These are phyloP conservation scores for Tapirus indicus DNA, from an alignment of 2,797 vertebrate genomes.

Conservation along the genomic window DNA sequence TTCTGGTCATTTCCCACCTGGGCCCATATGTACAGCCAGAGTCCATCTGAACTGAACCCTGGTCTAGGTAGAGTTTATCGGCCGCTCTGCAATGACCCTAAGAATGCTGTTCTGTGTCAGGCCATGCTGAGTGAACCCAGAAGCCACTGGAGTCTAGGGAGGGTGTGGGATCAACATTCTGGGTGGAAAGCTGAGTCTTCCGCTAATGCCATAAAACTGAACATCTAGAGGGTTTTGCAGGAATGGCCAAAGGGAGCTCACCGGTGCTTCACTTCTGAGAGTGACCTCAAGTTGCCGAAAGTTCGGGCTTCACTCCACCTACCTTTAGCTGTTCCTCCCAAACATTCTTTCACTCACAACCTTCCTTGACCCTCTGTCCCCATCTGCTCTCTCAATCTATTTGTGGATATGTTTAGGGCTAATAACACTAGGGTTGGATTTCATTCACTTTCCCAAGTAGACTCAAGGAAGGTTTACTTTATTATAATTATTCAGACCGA, in stretches of 20 bases:
- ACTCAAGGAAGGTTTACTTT: conserved; percentile 13
- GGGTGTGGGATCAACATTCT: neutral
- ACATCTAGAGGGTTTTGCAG: neutral
- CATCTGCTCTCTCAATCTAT: conserved; percentile 84
- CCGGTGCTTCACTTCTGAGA: neutral
- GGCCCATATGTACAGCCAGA: neutral
- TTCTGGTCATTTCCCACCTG: neutral
- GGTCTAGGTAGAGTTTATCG: neutral
- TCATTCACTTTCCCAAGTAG: conserved; percentile 43
- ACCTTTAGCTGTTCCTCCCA: neutral
- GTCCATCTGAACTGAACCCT: neutral
- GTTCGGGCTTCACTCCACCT: conserved; percentile 32
- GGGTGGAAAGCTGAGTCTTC: neutral
- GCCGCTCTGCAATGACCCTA: neutral
- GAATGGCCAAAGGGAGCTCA: neutral
- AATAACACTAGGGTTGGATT: conserved; percentile 45
- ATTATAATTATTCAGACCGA: neutral
- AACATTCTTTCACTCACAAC: neutral
- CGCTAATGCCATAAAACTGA: neutral
- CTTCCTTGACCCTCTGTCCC: conserved; percentile 78
- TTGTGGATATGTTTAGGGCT: conserved; percentile 81
- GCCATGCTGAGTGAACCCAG: neutral
- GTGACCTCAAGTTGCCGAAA: neutral
- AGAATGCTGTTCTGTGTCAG: neutral
- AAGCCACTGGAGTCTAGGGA: neutral